Percentiles rank a stretch among this genome's conserved stretches.
These are phyloP conservation scores for Callipepla californica DNA, from an alignment of 2,113 vertebrate species.

Conservation along the genomic window DNA sequence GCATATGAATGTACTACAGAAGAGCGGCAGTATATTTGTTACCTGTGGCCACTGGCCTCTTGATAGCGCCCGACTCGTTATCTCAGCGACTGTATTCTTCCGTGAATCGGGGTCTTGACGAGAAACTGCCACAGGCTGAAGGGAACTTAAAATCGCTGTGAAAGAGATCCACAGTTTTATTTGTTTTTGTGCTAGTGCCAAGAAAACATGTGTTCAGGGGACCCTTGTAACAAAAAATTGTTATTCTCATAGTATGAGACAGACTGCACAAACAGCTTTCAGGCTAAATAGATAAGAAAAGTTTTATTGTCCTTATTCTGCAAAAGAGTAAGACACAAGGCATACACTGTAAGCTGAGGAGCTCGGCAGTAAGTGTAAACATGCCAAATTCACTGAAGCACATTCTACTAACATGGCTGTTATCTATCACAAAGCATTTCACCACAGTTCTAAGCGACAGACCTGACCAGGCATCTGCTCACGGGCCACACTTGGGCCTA, in stretches of 20 bases:
- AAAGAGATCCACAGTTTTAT: background rate
- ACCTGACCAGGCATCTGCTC: background rate
- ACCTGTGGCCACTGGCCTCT: conserved; percentile 95
- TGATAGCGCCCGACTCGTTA: conserved; percentile 87
- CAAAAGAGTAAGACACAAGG: background rate
- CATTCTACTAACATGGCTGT: background rate
- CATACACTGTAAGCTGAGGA: background rate
- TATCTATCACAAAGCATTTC: background rate
- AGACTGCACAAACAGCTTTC: background rate
- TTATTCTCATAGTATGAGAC: background rate
- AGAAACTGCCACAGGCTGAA: conserved; percentile 93
- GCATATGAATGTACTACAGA: background rate
- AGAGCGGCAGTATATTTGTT: background rate
- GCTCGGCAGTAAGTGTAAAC: background rate
- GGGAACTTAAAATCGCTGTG: conserved; percentile 76
- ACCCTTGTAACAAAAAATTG: background rate
- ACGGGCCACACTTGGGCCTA: fast-evolving
- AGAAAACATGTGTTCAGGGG: background rate
- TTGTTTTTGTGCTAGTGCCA: background rate
- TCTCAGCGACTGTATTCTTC: conserved; percentile 91
- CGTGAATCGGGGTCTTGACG: conserved; percentile 93
- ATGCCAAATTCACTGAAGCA: background rate
- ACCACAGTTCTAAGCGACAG: background rate
- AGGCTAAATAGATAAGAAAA: background rate
- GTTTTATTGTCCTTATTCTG: background rate